Evolutionary conservation across 2,888 invertebrate species (phyloP), one percentile per base, ranked within the genome.

Genomic region (Electrophaes corylata): DNA sequence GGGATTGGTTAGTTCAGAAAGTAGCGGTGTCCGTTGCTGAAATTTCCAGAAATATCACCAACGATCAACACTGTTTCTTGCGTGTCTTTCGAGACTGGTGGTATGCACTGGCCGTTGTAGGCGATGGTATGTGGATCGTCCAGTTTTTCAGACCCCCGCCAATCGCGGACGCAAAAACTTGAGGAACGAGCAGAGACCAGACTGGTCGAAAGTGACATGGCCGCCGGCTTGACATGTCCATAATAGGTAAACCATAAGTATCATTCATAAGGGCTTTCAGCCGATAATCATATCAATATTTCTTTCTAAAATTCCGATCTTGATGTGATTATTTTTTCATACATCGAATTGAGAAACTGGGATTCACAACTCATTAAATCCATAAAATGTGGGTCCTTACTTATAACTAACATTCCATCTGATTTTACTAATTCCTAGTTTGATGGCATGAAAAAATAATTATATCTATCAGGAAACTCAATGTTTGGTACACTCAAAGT

Each of bases 61-160:
- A 90, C 88, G 88, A 78, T 65, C 83, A 84, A 81, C 88, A 90
- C 85, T 83, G 86, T 80, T 84, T 76, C 81, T 89, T 56, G 73
- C 71, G 74, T 74, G 73, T 69, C 67, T 81, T 70, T 78, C 75
- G 85, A 79, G 83, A 84, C 84, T 86, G 79, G 84, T 84, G 85
- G 83, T 82, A 75, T 85, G 86, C 88, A 79, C 83, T 82, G 81
- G 85, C 86, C 87, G 86, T 83, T 87, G 86, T 91, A 90, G 91
- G 90, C 91, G 91, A 84, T 90, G 88, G 91, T 90, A 83, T 90
- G 89, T 91, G 91, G 91, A 91, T 91, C 91, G 91, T 91, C 91
- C 90, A 91, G 91, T 91, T 91, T 91, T 91, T 91, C 91, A 91
- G 91, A 91, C 78, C 86, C 79, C 83, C 90, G 91, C 91, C 91